Base-by-base conservation (phyloP, 2,797 vertebrate genomes). In the Molossus alvarezi region DNA sequence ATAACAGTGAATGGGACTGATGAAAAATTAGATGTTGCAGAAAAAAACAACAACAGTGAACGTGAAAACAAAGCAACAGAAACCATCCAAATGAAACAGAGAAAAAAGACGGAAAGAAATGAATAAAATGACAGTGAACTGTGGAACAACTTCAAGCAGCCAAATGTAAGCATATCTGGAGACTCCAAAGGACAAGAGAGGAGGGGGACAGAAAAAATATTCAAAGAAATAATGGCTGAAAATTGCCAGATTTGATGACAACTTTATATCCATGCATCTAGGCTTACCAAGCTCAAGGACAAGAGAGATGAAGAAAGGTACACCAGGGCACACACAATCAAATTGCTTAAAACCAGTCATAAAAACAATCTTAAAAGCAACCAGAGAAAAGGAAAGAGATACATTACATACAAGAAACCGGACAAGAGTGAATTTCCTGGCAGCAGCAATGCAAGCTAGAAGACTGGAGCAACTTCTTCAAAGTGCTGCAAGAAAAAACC, bases 341-440 rank as follows among this genome's bases (percentile, higher is more conserved):
- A 62, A 73, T 29, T 67, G 20, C 60, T 79, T 80, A 33, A 79
- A 94, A 72, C 9, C 5, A 83, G n/a, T 62, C 48, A 69, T 21
- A 72, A 69, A 37, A n/a, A 57, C 81, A 73, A 65, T 37, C 65
- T 77, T 83, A 60, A 85, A 90, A 93, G 73, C 41, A 79, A 86
- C 75, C 9, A 72, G 20, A 55, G 14, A 45, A 67, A 57, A 67
- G 41, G 67, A 23, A 71, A 29, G 41, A 45, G 41, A 45, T 45
- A 71, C 1, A 9, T 48, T 69, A 37, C 18, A 77, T 48, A 76
- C 4, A 73, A 83, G 71, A 20, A 91, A 64, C 12, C 57, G 41
- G 41, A 71, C 27, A 29, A 27, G 23, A 21, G 48, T 14, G 76
- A 37, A 91, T 65, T 91, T 37, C 48, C 58, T 73, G 41, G 14